A percentile compares a stretch with the other conserved stretches of the same genome.
phyloP scores from a whole-genome alignment of 2,797 vertebrate genomes.

The Poeciliopsis paucimaculata region DNA sequence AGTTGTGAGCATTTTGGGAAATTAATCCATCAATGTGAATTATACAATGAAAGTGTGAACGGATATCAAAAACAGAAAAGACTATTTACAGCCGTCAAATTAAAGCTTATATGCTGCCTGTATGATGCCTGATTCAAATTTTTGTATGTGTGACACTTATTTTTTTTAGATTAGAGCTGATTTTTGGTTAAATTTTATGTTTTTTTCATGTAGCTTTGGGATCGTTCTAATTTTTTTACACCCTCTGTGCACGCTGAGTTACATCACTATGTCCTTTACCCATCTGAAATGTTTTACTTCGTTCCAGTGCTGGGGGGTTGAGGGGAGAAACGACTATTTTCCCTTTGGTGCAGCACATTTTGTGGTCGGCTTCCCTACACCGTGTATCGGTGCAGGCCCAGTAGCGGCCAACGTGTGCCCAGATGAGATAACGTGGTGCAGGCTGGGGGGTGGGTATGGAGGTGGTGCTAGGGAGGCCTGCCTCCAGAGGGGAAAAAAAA shows the following conservation, averaged over 20 bases:
- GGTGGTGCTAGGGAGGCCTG: conserved; percentile 60
- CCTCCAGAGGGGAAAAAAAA: conserved; percentile 64
- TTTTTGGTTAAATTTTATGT: neutral
- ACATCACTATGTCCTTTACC: conserved; percentile 28
- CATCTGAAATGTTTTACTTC: conserved; percentile 14
- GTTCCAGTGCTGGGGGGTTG: neutral
- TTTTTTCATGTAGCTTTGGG: neutral
- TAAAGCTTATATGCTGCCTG: neutral
- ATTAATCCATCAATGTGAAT: no score
- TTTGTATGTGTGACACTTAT: neutral
- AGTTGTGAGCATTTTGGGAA: no score
- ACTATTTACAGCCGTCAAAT: neutral
- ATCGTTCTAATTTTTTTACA: neutral
- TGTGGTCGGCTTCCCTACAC: conserved; percentile 54
- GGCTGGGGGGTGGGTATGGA: conserved; percentile 30
- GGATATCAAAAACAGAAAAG: neutral
- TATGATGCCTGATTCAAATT: neutral
- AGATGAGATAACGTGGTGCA: conserved; percentile 80
- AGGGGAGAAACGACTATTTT: conserved; percentile 27
- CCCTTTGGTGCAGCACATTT: conserved; percentile 44
- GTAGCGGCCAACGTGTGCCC: conserved; percentile 75
- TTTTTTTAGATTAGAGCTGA: neutral
- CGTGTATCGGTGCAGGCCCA: conserved; percentile 62
- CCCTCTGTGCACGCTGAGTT: neutral
- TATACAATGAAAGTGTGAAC: no score